Conservation (phyloP, 2,113 vertebrate species). For the Etheostoma cragini region DNA sequence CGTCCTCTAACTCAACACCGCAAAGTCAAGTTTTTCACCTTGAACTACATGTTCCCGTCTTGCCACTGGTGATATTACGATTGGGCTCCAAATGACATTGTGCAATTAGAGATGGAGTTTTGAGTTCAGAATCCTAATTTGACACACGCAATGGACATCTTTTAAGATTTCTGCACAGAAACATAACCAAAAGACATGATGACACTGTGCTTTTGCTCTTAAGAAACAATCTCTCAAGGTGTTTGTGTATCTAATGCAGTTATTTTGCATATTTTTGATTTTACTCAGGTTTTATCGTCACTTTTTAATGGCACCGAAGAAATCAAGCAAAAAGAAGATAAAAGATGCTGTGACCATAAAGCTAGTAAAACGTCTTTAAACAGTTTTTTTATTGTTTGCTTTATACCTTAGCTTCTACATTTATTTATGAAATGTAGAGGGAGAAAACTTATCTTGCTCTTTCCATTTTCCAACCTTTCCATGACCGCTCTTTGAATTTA, state of each 20-base stretch:
- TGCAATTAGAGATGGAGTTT: constrained; percentile 6
- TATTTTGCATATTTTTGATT: neutral
- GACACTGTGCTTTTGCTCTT: neutral
- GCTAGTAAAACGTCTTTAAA: neutral
- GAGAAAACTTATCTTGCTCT: neutral
- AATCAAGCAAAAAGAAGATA: neutral
- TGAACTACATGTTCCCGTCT: constrained; percentile 36
- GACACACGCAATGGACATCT: neutral
- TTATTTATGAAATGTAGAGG: neutral
- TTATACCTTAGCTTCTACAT: neutral
- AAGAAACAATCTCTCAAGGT: neutral
- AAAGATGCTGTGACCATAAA: neutral
- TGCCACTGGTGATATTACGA: constrained; percentile 38
- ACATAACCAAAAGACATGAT: neutral
- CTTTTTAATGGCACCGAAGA: neutral
- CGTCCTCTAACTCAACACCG: neutral
- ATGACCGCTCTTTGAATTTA: constrained; percentile 3
- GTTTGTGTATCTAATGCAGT: neutral
- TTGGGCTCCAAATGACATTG: constrained; percentile 40
- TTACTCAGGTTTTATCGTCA: neutral
- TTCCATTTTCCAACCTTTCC: constrained; percentile 2
- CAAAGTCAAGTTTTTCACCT: constrained; percentile 46
- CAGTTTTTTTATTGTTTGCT: neutral
- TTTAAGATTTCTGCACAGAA: neutral
- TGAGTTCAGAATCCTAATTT: constrained; percentile 20